phyloP scores from a whole-genome alignment of 2,113 vertebrate species.

The Gnathonemus longibarbis region DNA sequence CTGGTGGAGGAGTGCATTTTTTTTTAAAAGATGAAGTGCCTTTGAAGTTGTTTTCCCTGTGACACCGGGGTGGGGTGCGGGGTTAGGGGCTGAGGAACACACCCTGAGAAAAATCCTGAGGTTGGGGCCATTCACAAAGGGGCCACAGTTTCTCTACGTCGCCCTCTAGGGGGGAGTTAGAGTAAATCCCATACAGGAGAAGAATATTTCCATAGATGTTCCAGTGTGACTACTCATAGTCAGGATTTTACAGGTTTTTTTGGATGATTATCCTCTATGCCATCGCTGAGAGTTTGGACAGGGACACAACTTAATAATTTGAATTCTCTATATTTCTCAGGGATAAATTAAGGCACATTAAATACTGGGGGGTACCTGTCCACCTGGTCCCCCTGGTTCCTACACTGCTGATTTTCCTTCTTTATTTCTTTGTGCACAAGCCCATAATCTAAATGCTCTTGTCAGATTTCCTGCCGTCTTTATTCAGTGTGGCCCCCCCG shows the following conservation, averaged over 20 bases:
- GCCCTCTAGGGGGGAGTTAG: background rate
- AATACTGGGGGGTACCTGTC: background rate
- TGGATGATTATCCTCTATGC: background rate
- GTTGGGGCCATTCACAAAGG: background rate
- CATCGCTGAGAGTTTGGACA: background rate
- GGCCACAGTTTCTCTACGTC: background rate
- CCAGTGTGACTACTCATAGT: background rate
- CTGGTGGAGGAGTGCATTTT: background rate
- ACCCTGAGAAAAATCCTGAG: background rate
- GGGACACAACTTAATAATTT: background rate
- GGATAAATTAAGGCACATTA: background rate
- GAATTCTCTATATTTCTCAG: background rate
- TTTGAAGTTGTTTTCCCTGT: background rate
- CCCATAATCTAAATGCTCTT: background rate
- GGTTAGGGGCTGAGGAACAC: background rate
- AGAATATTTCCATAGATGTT: background rate
- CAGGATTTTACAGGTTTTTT: background rate
- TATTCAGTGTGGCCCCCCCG: background rate
- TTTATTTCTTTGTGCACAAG: background rate
- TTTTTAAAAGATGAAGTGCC: background rate
- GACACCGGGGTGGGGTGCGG: background rate
- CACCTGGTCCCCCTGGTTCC: background rate
- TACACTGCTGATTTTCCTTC: background rate
- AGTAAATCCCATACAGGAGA: background rate
- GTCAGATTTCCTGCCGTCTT: background rate